phyloP scores from a whole-genome alignment of 2,888 invertebrate genomes.

The Drosophila algonquin region DNA sequence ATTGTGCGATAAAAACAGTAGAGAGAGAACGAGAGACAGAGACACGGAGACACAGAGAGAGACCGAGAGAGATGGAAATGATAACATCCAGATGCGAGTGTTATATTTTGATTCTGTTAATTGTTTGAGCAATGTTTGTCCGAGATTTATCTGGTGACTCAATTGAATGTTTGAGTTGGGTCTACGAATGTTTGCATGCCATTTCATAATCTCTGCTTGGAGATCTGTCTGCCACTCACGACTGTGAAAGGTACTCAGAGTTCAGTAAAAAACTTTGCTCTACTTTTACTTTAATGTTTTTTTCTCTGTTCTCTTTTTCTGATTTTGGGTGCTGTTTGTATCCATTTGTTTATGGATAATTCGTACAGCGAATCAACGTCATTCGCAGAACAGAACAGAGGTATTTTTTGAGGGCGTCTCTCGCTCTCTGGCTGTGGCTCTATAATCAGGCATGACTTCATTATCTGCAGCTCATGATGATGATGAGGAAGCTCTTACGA shows the following conservation, averaged over 20 bases:
- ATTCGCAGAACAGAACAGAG: not conserved
- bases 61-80: constrained; percentile 1
- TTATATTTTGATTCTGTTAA: constrained; percentile 11
- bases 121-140: constrained; percentile 24
- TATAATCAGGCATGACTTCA: constrained; percentile 20
- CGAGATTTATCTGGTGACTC: constrained; percentile 17
- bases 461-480: constrained; percentile 19
- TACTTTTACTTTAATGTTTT: constrained; percentile 40
- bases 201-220: constrained; percentile 32
- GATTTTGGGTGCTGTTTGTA: not conserved
- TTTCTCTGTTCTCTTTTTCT: not conserved
- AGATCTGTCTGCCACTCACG: constrained; percentile 24
- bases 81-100: constrained; percentile 10
- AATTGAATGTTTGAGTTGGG: constrained; percentile 8
- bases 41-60: not conserved
- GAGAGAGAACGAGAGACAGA: not conserved
- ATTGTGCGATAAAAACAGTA: constrained; percentile 12
- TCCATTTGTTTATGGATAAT: not conserved
- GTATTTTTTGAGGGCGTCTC: not conserved
- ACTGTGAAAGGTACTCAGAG: constrained; percentile 61
- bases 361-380: not conserved
- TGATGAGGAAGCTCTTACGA: constrained; percentile 16
- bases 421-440: not conserved
- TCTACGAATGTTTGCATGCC: constrained; percentile 2
- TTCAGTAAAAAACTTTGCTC: constrained; percentile 41